Evolutionary conservation across 2,888 invertebrate species (phyloP), one percentile per base, ranked within the genome.

Genomic region (Agriotes lineatus): DNA sequence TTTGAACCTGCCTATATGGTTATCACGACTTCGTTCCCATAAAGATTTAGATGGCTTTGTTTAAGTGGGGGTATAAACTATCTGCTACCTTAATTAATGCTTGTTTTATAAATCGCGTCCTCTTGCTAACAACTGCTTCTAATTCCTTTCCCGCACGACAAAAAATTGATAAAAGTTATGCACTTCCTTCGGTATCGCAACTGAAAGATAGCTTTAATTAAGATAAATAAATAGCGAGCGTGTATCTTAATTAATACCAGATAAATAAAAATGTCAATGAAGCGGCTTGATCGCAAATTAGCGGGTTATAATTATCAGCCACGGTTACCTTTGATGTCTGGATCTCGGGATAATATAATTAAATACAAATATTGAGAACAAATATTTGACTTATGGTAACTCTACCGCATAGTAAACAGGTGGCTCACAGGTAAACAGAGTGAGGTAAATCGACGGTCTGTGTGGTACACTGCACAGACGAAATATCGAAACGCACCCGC

Each of bases 41-140:
- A 79, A 81, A 82, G 82, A 82, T 82, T 82, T 82, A 82, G 78
- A 78, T 78, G 76, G 78, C 81, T 81, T 82, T 82, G 82, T 82
- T 82, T 81, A 82, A 81, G 81, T 77, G 74, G 74, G 79, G 78
- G 75, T 79, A 82, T 82, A 82, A 82, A 82, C 80, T 80, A 82
- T 81, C 80, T 77, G 12, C 33, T 57, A 39, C 54, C 39, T 61
- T 63, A 68, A 68, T 68, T 79, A 75, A 74, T 58, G 14, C 22
- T 14, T 60, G 62, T 69, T 70, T 74, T 62, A 64, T 58, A 72
- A 76, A 77, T 78, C 76, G 76, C 76, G 76, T 77, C 74, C 75
- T 62, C 25, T n/a, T 57, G 44, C 44, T 52, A 35, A 25, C 25
- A 22, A 18, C n/a, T 42, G 30, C 48, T 19, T 48, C 33, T 58